Evolutionary conservation across 2,113 vertebrate genomes (phyloP).

Genomic region (Origma solitaria): DNA sequence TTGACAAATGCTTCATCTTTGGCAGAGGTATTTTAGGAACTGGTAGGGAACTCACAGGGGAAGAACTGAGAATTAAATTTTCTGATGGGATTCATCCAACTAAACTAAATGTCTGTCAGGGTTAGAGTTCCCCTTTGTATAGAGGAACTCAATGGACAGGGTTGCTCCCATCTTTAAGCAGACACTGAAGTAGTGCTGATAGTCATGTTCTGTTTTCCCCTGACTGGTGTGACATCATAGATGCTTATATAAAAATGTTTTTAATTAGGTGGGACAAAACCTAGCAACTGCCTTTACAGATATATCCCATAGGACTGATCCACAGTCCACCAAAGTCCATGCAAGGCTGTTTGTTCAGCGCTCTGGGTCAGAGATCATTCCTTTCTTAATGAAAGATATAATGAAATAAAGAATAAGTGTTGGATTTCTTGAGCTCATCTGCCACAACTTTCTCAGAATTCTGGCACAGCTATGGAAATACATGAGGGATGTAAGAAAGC

Average conservation of each 20-base stretch:
- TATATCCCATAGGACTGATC: not conserved
- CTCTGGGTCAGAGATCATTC: not conserved
- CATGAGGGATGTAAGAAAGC: not conserved
- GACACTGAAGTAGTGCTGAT: not conserved
- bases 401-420: not conserved
- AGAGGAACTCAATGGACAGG: not conserved
- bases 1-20: not conserved
- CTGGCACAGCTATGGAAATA: not conserved
- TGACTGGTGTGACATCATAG: not conserved
- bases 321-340: not conserved
- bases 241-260: not conserved
- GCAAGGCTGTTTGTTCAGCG: not conserved
- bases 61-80: not conserved
- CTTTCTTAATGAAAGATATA: not conserved
- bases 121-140: not conserved
- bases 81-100: not conserved
- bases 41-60: not conserved
- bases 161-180: not conserved
- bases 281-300: not conserved
- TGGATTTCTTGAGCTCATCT: not conserved
- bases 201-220: not conserved
- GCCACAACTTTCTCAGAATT: not conserved
- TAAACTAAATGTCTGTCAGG: not conserved
- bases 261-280: not conserved
- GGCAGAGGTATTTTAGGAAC: not conserved